Percentiles rank a stretch among this genome's conserved stretches.
Evolutionary conservation across 2,113 vertebrate genomes (phyloP).

Genomic region (Boulengeromyrus knoepffleri): DNA sequence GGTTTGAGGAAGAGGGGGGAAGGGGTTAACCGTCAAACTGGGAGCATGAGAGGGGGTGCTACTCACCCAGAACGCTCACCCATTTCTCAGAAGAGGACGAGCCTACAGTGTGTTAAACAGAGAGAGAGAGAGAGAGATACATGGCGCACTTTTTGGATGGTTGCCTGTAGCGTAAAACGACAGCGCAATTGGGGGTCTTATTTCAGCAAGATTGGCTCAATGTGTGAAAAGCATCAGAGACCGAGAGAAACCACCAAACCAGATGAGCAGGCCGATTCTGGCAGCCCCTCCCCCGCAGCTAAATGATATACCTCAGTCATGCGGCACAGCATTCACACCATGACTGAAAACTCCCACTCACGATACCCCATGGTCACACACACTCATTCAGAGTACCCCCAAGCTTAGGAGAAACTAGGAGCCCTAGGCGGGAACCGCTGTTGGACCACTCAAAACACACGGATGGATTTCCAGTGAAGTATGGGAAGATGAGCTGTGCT

Average conservation of each 20-base stretch:
- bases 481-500: background rate
- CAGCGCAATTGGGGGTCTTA: background rate
- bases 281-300: background rate
- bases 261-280: background rate
- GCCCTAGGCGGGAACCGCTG: background rate
- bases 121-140: background rate
- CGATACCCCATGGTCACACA: background rate
- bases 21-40: background rate
- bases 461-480: background rate
- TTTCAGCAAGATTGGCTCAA: background rate
- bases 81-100: background rate
- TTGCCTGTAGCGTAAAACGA: background rate
- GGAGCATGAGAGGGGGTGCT: background rate
- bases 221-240: background rate
- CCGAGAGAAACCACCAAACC: background rate
- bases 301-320: background rate
- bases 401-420: background rate
- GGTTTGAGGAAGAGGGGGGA: background rate
- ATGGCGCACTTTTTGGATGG: background rate
- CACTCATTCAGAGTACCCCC: background rate
- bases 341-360: background rate
- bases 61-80: background rate
- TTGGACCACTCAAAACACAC: background rate
- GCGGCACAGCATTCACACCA: background rate
- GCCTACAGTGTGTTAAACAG: background rate